phyloP scores from a whole-genome alignment of 2,113 vertebrate species.

The Amphilophus citrinellus region DNA sequence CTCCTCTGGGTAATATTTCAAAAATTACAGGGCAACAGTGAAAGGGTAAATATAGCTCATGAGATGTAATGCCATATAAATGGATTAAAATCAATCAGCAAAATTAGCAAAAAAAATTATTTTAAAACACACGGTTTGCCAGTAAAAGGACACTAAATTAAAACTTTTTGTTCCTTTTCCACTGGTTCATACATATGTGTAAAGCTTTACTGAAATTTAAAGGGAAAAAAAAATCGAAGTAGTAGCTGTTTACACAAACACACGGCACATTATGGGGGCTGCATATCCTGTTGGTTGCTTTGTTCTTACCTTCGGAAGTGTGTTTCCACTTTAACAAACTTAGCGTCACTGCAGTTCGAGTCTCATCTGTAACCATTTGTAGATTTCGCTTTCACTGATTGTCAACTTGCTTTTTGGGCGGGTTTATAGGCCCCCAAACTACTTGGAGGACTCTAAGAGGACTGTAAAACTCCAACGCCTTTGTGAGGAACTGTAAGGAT shows the following conservation, averaged over 20 bases:
- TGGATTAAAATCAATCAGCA: background rate
- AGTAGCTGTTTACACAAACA: background rate
- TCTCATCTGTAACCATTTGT: background rate
- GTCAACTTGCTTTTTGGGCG: background rate
- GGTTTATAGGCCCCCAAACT: background rate
- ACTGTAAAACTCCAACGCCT: background rate
- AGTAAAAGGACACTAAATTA: background rate
- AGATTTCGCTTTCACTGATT: background rate
- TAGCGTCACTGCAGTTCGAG: background rate
- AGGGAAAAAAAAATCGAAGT: background rate
- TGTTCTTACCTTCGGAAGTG: background rate
- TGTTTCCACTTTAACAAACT: background rate
- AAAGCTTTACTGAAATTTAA: background rate
- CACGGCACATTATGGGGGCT: background rate
- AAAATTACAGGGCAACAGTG: background rate
- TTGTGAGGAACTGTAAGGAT: background rate
- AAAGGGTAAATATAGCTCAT: background rate
- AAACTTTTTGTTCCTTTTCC: background rate
- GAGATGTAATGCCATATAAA: background rate
- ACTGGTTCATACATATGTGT: fast-evolving
- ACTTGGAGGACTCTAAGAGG: background rate
- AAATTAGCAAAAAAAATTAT: background rate
- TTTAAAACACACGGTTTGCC: background rate
- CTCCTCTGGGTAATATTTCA: background rate
- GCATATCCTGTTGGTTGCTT: background rate